Conservation (phyloP, 1,140 invertebrate genomes). For the Bacillus rossius region DNA sequence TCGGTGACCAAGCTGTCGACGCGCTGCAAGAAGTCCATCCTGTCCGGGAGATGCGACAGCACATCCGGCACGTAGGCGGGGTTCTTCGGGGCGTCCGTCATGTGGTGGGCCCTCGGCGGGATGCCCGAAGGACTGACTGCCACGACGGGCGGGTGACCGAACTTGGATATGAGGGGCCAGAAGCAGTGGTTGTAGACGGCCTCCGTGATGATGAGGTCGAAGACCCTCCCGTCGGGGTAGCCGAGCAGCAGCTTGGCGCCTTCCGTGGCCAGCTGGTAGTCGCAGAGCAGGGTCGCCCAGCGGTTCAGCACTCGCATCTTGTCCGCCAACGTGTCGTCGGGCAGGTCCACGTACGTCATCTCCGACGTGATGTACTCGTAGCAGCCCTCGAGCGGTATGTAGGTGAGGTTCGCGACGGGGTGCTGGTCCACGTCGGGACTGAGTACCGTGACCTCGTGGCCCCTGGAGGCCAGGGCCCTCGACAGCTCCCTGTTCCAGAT, state of each 20-base stretch:
- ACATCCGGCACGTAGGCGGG: constrained; percentile 29
- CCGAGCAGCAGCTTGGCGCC: background rate
- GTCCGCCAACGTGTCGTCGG: background rate
- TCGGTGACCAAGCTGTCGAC: constrained; percentile 24
- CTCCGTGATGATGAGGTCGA: constrained; percentile 53
- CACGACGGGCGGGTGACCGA: constrained; percentile 37
- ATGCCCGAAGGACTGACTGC: constrained; percentile 15
- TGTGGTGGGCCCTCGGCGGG: background rate
- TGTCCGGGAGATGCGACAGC: constrained; percentile 28
- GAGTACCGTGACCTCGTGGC: constrained; percentile 45
- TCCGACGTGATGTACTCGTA: background rate
- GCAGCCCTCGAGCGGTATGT: background rate
- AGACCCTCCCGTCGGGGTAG: constrained; percentile 1
- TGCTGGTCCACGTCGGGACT: constrained; percentile 21
- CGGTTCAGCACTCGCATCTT: background rate
- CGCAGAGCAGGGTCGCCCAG: background rate
- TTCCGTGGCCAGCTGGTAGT: background rate
- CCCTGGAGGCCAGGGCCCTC: constrained; percentile 36
- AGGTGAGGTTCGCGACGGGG: constrained; percentile 1
- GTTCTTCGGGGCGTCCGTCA: background rate
- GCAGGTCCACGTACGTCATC: background rate
- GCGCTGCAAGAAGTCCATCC: constrained; percentile 40
- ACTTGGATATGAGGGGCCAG: constrained; percentile 40
- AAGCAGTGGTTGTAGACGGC: constrained; percentile 49
- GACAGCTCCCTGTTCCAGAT: constrained; percentile 26